Percentiles rank a stretch among this genome's conserved stretches.
Conservation (phyloP, 2,113 vertebrate genomes). For the Macquaria australasica region DNA sequence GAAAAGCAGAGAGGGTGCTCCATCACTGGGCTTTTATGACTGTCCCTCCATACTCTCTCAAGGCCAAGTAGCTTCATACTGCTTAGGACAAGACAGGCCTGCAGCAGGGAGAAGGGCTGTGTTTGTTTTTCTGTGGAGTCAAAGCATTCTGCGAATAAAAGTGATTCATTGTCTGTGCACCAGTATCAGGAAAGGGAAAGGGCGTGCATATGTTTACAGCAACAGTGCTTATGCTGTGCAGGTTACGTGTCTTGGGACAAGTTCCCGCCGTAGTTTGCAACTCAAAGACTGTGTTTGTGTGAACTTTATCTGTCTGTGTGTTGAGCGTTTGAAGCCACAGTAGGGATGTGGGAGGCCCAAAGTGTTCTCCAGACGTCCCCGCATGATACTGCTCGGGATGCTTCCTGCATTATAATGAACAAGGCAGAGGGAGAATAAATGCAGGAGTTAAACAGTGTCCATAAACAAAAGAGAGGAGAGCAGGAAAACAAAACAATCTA, state of each 20-base stretch:
- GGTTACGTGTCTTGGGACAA: conserved; percentile 7
- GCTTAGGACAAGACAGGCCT: conserved; percentile 33
- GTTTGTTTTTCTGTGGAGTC: conserved; percentile 36
- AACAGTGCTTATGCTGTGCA: not conserved
- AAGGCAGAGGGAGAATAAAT: conserved; percentile 17
- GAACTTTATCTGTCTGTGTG: conserved; percentile 4
- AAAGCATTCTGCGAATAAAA: conserved; percentile 37
- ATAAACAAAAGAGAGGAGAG: conserved; percentile 21
- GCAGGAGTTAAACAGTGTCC: conserved; percentile 13
- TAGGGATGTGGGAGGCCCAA: conserved; percentile 12
- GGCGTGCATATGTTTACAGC: conserved; percentile 48
- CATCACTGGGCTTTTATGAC: conserved; percentile 69
- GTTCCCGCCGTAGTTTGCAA: conserved; percentile 11
- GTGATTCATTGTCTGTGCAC: conserved; percentile 39
- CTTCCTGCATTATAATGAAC: conserved; percentile 42
- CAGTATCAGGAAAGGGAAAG: conserved; percentile 41
- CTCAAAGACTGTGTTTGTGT: conserved; percentile 24
- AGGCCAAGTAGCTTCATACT: conserved; percentile 49
- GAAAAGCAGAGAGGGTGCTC: conserved; percentile 54
- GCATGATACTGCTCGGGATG: conserved; percentile 27
- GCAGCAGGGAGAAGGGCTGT: conserved; percentile 17
- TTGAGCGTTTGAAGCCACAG: conserved; percentile 13
- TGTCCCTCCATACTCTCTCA: conserved; percentile 22
- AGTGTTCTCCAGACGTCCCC: conserved; percentile 56
- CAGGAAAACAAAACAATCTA: conserved; percentile 36